Percentiles rank a stretch among this genome's conserved stretches.
Evolutionary conservation across 2,113 vertebrate genomes (phyloP).

Genomic region (Paradoxurus hermaphroditus): DNA sequence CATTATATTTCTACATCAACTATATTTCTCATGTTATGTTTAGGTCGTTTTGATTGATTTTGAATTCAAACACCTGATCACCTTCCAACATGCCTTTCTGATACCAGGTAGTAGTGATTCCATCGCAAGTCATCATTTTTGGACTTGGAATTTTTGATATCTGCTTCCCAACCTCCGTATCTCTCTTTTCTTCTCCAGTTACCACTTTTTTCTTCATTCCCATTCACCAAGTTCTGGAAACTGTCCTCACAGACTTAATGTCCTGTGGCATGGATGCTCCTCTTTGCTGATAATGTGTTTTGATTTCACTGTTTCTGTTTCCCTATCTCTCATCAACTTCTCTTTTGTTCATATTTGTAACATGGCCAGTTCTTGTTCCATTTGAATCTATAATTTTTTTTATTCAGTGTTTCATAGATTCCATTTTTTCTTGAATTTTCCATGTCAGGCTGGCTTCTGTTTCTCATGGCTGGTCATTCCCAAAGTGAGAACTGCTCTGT

Average conservation of each 20-base stretch:
- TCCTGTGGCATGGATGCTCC: background rate
- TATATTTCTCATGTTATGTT: background rate
- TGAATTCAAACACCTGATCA: background rate
- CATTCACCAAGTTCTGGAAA: background rate
- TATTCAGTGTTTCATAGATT: background rate
- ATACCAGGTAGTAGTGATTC: background rate
- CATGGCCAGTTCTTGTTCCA: background rate
- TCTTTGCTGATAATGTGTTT: background rate
- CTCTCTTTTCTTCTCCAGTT: background rate
- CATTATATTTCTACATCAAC: background rate
- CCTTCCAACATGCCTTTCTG: background rate
- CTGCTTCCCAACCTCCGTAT: background rate
- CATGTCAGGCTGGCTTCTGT: too few species aligned
- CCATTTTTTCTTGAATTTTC: background rate
- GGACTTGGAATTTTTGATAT: background rate
- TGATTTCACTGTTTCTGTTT: background rate
- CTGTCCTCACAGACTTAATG: background rate
- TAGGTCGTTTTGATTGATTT: background rate
- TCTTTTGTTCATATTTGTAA: background rate
- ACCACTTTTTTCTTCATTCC: background rate
- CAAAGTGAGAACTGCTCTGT: rapidly evolving
- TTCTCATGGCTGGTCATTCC: background rate
- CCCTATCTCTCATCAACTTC: background rate
- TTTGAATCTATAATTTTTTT: background rate
- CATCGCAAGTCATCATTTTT: background rate